Conservation (phyloP, 2,888 invertebrate genomes). For the Isotomurus palustris region DNA sequence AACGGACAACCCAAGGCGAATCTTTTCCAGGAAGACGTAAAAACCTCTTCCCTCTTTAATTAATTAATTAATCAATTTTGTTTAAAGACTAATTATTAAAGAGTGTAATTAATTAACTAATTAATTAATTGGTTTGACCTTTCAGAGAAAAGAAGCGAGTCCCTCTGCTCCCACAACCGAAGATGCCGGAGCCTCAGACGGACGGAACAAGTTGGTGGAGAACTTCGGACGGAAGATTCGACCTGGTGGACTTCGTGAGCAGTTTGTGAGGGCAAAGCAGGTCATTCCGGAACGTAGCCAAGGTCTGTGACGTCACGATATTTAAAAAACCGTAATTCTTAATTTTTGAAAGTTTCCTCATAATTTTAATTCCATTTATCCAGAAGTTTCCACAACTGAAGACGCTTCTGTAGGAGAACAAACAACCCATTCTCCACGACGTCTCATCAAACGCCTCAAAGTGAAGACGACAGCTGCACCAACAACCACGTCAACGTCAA, state of each 20-base stretch:
- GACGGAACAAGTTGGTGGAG: conserved; percentile 12
- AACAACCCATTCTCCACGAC: conserved; percentile 4
- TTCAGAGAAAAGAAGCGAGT: conserved; percentile 23
- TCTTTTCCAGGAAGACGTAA: conserved; percentile 37
- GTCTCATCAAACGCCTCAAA: conserved; percentile 23
- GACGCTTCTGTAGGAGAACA: neutral
- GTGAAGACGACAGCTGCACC: conserved; percentile 24
- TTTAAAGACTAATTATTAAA: neutral
- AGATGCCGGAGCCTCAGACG: conserved; percentile 9
- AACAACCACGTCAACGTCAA: neutral
- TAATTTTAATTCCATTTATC: no score
- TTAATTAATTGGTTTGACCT: neutral
- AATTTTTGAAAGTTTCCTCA: no score
- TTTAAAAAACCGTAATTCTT: no score
- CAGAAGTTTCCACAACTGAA: no score
- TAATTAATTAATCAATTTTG: neutral
- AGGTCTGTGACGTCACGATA: no score
- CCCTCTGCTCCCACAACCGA: conserved; percentile 10
- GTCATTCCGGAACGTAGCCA: no score
- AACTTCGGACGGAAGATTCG: conserved; percentile 33
- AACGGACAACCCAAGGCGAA: conserved; percentile 36
- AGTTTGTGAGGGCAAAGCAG: no score
- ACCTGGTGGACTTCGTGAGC: conserved; percentile 25
- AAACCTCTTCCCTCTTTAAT: neutral
- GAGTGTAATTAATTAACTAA: neutral